Base-by-base conservation (phyloP, 2,113 vertebrate species). In the Channa argus region DNA sequence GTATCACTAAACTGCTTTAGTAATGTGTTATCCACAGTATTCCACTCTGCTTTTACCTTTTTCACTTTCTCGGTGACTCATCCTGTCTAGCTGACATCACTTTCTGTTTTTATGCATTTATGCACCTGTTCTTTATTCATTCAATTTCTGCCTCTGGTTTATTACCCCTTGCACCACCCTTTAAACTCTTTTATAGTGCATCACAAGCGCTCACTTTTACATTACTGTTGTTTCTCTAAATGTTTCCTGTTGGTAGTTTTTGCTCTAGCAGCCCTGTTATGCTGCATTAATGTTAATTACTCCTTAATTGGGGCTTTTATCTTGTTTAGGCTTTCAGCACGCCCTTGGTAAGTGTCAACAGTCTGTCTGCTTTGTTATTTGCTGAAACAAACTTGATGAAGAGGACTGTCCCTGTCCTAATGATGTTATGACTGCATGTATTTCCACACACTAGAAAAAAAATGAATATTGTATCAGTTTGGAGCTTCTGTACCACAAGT, bases 291-390 rank as follows among this genome's bases (percentile, higher is more conserved):
- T 52, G 49, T 51, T 63, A 61, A 74, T 83, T 74, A 34, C 7
- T 55, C 41, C 41, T 68, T 74, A 70, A 74, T 65, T 70, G 60
- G 9, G 56, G 38, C 60, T 65, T 64, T 56, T 34, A 34, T 59
- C 60, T 44, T 8, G 39, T 47, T 54, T 3, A 5, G 37, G 53
- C 54, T 74, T 60, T 64, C 44, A 73, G 63, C 41, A 24, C n/a
- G 14, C 45, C 8, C 6, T 15, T n/a, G 34, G 14, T 43, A 43
- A 6, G 5, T 34, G 33, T 46, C 43, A 47, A 5, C 24, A 77
- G 43, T 36, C 3, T 0, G 1, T 38, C n/a, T 15, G 39, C 8
- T 68, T 38, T 38, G 6, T 14, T 47, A 3, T 39, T 33, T 49
- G 10, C 54, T 11, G 8, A 54, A 61, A 37, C 41, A 53, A 47